Evolutionary conservation across 2,797 vertebrate genomes (phyloP).

Genomic region (Dicrostonyx torquatus): DNA sequence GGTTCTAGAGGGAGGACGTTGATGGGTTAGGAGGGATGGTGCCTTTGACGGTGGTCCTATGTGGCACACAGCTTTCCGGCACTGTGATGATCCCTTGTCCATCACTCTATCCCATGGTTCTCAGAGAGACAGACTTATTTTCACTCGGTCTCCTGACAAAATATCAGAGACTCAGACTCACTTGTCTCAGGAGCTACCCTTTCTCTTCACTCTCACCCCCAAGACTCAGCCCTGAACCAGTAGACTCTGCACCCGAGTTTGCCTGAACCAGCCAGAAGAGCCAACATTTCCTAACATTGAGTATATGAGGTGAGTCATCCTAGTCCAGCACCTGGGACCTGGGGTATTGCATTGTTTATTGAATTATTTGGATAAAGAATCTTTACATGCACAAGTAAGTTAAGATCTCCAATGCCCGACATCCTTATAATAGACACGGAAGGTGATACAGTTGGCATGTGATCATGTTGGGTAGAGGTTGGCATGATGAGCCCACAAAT

Average conservation of each 20-base stretch:
- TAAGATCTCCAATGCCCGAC: rapidly evolving
- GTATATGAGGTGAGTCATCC: rapidly evolving
- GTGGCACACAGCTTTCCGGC: background rate
- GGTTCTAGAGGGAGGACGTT: background rate
- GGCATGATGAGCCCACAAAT: rapidly evolving
- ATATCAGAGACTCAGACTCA: no score
- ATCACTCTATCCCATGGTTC: background rate
- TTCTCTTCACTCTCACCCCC: rapidly evolving
- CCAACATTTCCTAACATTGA: rapidly evolving
- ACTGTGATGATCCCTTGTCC: rapidly evolving
- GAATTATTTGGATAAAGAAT: background rate
- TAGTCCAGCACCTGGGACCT: rapidly evolving
- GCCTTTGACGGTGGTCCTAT: background rate
- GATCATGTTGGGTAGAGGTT: background rate
- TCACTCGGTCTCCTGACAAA: background rate
- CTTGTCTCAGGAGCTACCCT: rapidly evolving
- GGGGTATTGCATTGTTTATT: no score
- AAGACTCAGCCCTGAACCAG: rapidly evolving
- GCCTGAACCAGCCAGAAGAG: rapidly evolving
- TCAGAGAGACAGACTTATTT: no score
- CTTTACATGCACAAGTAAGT: background rate
- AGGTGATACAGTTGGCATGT: background rate
- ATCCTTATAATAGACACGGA: background rate
- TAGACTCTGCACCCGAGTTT: rapidly evolving
- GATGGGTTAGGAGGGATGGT: background rate